phyloP scores from a whole-genome alignment of 1,140 invertebrate genomes.

The Aporrectodea caliginosa region DNA sequence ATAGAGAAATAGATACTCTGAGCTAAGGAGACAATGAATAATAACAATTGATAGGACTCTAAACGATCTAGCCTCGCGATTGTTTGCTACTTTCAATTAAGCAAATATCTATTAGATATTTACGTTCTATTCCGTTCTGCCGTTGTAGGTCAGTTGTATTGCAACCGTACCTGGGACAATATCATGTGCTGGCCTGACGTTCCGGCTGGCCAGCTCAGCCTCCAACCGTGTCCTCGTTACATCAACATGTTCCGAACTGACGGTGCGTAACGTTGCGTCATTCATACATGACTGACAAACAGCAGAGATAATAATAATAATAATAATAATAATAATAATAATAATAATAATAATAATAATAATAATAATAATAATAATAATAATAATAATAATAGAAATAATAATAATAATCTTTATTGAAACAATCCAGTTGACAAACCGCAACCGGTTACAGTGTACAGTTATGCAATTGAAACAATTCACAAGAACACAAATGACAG shows the following conservation, averaged over 20 bases:
- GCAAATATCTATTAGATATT: neutral
- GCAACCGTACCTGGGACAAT: constrained; percentile 58
- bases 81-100: neutral
- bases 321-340: constrained; percentile 8
- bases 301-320: constrained; percentile 5
- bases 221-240: constrained; percentile 70
- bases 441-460: too few relatives aligned
- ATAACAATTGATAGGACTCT: too few relatives aligned
- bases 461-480: too few relatives aligned
- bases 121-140: neutral
- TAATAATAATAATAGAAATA: neutral
- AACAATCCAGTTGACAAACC: too few relatives aligned
- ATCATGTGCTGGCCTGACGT: constrained; percentile 76
- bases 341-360: neutral
- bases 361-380: neutral
- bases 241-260: constrained; percentile 64
- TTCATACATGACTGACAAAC: neutral
- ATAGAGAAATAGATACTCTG: neutral
- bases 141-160: neutral
- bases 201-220: constrained; percentile 61
- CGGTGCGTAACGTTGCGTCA: constrained; percentile 26
- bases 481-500: too few relatives aligned
- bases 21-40: neutral
- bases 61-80: neutral
- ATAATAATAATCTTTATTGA: too few relatives aligned